Percentiles rank a stretch among this genome's conserved stretches.
Evolutionary conservation across 2,113 vertebrate species (phyloP).

Genomic region (Clarias batrachus): DNA sequence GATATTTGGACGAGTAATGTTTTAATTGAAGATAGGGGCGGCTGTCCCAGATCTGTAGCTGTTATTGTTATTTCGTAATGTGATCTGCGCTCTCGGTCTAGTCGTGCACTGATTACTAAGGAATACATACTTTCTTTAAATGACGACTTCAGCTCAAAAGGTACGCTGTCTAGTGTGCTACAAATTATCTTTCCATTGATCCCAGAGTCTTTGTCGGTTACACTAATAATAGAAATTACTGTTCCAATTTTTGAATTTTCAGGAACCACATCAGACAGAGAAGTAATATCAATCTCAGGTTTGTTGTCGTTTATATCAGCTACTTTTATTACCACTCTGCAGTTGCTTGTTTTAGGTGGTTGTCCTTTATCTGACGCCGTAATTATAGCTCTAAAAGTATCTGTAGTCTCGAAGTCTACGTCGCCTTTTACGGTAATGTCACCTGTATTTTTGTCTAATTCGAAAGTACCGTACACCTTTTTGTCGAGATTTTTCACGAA

Average conservation of each 20-base stretch:
- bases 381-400: slow-evolving; percentile 59
- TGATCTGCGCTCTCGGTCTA: slow-evolving; percentile 63
- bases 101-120: slow-evolving; percentile 49
- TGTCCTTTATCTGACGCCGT: slow-evolving; percentile 67
- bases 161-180: slow-evolving; percentile 48
- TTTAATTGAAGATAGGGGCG: slow-evolving; percentile 56
- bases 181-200: slow-evolving; percentile 65
- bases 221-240: slow-evolving; percentile 66
- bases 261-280: slow-evolving; percentile 57
- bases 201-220: slow-evolving; percentile 62
- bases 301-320: slow-evolving; percentile 67
- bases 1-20: slow-evolving; percentile 58
- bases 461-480: slow-evolving; percentile 54
- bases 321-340: slow-evolving; percentile 63
- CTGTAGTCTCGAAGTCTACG: slow-evolving; percentile 63
- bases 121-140: slow-evolving; percentile 70
- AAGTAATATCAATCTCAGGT: slow-evolving; percentile 69
- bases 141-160: slow-evolving; percentile 69
- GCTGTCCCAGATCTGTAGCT: slow-evolving; percentile 62
- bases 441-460: slow-evolving; percentile 60
- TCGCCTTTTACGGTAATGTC: slow-evolving; percentile 59
- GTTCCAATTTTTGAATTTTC: slow-evolving; percentile 66
- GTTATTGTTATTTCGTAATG: slow-evolving; percentile 62
- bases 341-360: slow-evolving; percentile 59
- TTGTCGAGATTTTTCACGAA: slow-evolving; percentile 55